Base-by-base conservation (phyloP, 1,140 invertebrate genomes). In the Polypedilum pembai region DNA sequence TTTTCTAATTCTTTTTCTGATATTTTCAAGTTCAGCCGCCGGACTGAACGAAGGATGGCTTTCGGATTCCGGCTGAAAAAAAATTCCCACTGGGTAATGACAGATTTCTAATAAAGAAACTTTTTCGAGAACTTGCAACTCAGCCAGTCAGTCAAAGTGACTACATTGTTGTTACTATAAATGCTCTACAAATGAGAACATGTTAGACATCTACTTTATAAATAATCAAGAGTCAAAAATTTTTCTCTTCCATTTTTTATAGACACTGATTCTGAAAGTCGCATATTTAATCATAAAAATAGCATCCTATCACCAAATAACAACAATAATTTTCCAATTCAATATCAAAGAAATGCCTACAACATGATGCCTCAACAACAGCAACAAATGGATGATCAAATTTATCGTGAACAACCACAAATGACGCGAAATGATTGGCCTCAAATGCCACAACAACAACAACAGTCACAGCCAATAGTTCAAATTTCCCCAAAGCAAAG, bases 211-310 rank as follows among this genome's bases (percentile, higher is more conserved):
- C 24, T 33, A 33, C 24, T 33, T 33, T 33, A 33, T 33, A 5
- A 33, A 33, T 33, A 33, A 33, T 33, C 24, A 56, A 3, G 45
- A 56, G 8, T 56, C 2, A 56, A 73, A 33, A 41, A 73, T 73
- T n/a, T 33, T 33, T 74, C 78, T 79, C 63, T 79, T 80, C 76
- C 74, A 76, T 12, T 77, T 77, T 40, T 76, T 77, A 2, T 78
- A 78, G 75, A 81, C 82, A 79, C 78, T 12, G 33, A 65, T 24
- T 75, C 76, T 84, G 83, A 84, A 79, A 82, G 77, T 78, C 80
- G 84, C 75, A 89, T 89, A 77, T 90, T 90, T 78, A 89, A 85
- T 78, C 88, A 90, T 77, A 91, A 90, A 81, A 86, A 85, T 74
- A 86, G 87, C 20, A 80, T 90, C 33, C 83, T 86, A 77, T 84